A percentile compares a stretch with the other conserved stretches of the same genome.
phyloP scores from a whole-genome alignment of 1,140 invertebrate species.

The Asbolus verrucosus region DNA sequence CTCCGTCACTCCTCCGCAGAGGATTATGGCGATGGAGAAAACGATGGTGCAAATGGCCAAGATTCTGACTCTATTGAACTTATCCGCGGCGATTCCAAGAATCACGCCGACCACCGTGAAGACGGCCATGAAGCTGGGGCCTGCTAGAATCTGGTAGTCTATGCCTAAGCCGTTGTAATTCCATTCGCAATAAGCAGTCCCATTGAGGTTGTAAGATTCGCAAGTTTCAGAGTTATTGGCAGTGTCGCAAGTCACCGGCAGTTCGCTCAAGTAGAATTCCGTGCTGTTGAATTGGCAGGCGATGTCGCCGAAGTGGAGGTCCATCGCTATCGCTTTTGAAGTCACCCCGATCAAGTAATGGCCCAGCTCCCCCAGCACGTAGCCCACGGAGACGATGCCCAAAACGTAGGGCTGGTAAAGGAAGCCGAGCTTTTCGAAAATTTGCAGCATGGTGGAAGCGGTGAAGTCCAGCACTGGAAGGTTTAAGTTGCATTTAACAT shows the following conservation, averaged over 20 bases:
- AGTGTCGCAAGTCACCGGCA: constrained; percentile 75
- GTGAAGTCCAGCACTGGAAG: background rate
- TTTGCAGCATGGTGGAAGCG: constrained; percentile 28
- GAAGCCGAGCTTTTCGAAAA: constrained; percentile 71
- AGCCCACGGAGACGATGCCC: constrained; percentile 82
- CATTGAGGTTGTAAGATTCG: constrained; percentile 74
- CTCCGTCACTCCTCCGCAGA: constrained; percentile 85
- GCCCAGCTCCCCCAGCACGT: constrained; percentile 85
- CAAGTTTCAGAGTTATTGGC: constrained; percentile 76
- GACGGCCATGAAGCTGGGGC: constrained; percentile 91
- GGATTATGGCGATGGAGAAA: constrained; percentile 84
- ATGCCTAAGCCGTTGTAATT: constrained; percentile 92
- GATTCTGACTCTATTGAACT: constrained; percentile 77
- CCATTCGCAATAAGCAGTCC: constrained; percentile 86
- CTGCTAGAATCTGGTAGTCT: constrained; percentile 92
- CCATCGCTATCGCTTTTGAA: constrained; percentile 84
- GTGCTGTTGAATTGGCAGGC: constrained; percentile 83
- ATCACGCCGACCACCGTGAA: constrained; percentile 89
- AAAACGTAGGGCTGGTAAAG: constrained; percentile 83
- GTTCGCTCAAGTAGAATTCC: constrained; percentile 67
- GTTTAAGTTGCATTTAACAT: background rate
- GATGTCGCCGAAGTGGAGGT: constrained; percentile 90
- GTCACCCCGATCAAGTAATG: constrained; percentile 91
- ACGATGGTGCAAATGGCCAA: constrained; percentile 82
- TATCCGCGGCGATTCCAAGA: constrained; percentile 88